Evolutionary conservation across 2,113 vertebrate genomes (phyloP).

Genomic region (Hippocampus mohnikei): DNA sequence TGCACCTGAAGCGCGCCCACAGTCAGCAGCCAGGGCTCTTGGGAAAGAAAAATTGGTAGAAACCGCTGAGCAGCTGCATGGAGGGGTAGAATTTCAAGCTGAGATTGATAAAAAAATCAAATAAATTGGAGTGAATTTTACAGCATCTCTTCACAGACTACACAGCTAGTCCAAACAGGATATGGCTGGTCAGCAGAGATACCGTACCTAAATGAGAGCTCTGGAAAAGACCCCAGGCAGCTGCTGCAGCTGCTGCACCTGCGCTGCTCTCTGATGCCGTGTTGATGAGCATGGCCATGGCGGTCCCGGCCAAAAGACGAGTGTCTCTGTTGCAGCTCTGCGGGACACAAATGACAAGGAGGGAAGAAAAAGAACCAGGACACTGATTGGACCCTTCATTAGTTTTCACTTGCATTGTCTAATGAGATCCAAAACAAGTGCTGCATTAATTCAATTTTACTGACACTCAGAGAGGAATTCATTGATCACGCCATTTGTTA

Average conservation of each 20-base stretch:
- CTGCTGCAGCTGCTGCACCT: conserved; percentile 64
- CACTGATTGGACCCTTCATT: not conserved
- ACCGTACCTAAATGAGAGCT: conserved; percentile 50
- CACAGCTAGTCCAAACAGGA: not conserved
- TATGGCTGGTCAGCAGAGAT: not conserved
- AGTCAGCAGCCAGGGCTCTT: conserved; percentile 62
- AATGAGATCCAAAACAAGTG: not conserved
- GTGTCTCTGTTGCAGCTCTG: conserved; percentile 78
- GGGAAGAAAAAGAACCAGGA: not conserved
- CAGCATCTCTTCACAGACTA: not conserved
- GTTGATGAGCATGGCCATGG: conserved; percentile 82
- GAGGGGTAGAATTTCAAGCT: not conserved
- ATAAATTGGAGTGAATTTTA: not conserved
- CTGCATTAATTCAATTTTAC: not conserved
- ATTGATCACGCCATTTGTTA: not conserved
- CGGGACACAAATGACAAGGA: not conserved
- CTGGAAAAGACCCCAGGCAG: conserved; percentile 71
- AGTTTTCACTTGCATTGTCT: not conserved
- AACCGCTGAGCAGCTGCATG: not conserved
- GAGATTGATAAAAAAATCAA: not conserved
- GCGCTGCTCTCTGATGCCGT: conserved; percentile 49
- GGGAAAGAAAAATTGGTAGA: conserved; percentile 9
- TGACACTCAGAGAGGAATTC: not conserved
- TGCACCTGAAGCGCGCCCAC: conserved; percentile 73
- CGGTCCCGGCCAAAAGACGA: conserved; percentile 78